phyloP scores from a whole-genome alignment of 1,140 invertebrate genomes.

The Oppia nitens region DNA sequence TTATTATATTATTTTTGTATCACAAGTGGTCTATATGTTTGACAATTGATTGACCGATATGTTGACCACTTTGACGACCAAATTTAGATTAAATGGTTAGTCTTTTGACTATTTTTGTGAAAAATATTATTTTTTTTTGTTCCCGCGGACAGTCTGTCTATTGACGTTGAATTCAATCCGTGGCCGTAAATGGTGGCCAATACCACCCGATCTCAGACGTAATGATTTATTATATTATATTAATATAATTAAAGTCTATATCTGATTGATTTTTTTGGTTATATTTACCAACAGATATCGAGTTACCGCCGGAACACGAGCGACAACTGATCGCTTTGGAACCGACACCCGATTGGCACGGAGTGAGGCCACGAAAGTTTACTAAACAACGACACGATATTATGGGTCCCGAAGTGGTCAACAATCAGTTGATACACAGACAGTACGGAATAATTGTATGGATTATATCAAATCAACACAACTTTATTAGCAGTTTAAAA shows the following conservation, averaged over 20 bases:
- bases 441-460: slow-evolving; percentile 79
- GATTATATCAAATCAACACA: slow-evolving; percentile 4
- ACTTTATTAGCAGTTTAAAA: not conserved
- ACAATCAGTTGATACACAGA: slow-evolving; percentile 64
- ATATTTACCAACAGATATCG: slow-evolving; percentile 38
- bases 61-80: too few relatives aligned
- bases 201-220: slow-evolving; percentile 2
- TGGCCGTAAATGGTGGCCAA: slow-evolving; percentile 10
- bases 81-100: too few relatives aligned
- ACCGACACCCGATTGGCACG: slow-evolving; percentile 49
- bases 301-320: slow-evolving; percentile 43
- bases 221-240: too few relatives aligned
- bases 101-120: too few relatives aligned
- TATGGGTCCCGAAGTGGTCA: slow-evolving; percentile 68
- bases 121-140: too few relatives aligned
- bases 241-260: too few relatives aligned
- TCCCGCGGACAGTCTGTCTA: not conserved
- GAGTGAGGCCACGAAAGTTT: slow-evolving; percentile 50
- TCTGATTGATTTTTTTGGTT: too few relatives aligned
- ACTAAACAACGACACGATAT: slow-evolving; percentile 58
- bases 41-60: too few relatives aligned
- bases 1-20: too few relatives aligned
- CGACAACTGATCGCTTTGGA: slow-evolving; percentile 45
- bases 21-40: too few relatives aligned
- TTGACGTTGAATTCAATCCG: not conserved